Percentiles rank a stretch among this genome's conserved stretches.
phyloP scores from a whole-genome alignment of 2,797 vertebrate species.

The Vespertilio murinus region DNA sequence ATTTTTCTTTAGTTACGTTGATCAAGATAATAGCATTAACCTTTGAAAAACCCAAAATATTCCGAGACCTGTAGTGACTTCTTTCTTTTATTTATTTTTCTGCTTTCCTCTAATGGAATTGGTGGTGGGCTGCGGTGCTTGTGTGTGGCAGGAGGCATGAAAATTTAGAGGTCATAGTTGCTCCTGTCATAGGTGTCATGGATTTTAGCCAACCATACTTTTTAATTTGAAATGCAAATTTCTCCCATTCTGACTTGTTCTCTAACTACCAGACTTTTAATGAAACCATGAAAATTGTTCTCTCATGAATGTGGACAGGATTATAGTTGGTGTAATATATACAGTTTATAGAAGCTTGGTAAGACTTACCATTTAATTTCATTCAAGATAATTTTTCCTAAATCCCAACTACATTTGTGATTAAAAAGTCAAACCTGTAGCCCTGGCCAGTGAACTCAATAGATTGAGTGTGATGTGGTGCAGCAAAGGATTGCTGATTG shows the following conservation, averaged over 20 bases:
- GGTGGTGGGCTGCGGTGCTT: background rate
- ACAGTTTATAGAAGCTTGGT: background rate
- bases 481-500: background rate
- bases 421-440: background rate
- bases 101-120: background rate
- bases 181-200: background rate
- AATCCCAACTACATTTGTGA: background rate
- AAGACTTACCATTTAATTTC: background rate
- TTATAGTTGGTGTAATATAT: background rate
- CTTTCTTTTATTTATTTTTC: background rate
- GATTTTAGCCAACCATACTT: background rate
- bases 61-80: background rate
- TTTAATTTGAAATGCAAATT: background rate
- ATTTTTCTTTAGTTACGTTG: background rate
- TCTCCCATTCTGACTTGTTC: background rate
- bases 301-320: background rate
- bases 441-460: background rate
- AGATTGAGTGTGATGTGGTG: background rate
- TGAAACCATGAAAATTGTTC: background rate
- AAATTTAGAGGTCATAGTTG: fast-evolving
- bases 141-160: background rate
- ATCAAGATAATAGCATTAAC: background rate
- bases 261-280: background rate
- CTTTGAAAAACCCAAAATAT: slow-evolving; percentile 1
- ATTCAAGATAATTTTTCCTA: background rate